Conservation (phyloP, 1,140 invertebrate genomes). For the Hirudo medicinalis region DNA sequence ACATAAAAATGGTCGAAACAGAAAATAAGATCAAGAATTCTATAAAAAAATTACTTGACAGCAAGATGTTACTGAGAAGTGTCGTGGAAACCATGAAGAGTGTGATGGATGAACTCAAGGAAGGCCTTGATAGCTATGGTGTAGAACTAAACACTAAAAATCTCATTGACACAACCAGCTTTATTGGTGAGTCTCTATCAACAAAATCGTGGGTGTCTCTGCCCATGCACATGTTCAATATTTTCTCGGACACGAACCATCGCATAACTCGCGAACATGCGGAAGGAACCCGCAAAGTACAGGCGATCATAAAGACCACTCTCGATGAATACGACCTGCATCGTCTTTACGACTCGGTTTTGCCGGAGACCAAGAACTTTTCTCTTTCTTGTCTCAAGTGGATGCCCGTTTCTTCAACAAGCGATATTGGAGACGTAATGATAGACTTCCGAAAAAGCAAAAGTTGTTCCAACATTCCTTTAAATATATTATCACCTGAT, state of each 20-base stretch:
- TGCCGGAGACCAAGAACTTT: neutral
- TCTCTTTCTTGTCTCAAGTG: neutral
- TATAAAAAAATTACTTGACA: neutral
- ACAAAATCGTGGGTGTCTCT: slow-evolving; percentile 17
- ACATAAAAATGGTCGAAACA: slow-evolving; percentile 8
- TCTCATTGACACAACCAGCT: slow-evolving; percentile 12
- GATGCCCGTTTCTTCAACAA: neutral
- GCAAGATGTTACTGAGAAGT: slow-evolving; percentile 19
- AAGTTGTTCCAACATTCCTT: neutral
- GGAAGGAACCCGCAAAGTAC: neutral
- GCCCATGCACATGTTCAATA: slow-evolving; percentile 16
- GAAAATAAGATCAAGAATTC: neutral
- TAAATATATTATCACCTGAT: slow-evolving; percentile 6
- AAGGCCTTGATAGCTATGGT: slow-evolving; percentile 19
- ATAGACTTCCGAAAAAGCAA: neutral
- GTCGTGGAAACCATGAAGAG: slow-evolving; percentile 19
- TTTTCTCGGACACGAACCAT: neutral
- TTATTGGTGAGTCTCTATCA: slow-evolving; percentile 9
- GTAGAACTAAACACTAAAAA: slow-evolving; percentile 18
- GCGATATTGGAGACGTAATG: neutral
- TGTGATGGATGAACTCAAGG: slow-evolving; percentile 11
- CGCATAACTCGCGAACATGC: neutral
- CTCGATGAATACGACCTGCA: neutral
- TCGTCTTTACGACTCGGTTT: neutral
- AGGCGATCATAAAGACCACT: neutral